phyloP scores from a whole-genome alignment of 2,888 invertebrate genomes.

The Blastobasis adustella region DNA sequence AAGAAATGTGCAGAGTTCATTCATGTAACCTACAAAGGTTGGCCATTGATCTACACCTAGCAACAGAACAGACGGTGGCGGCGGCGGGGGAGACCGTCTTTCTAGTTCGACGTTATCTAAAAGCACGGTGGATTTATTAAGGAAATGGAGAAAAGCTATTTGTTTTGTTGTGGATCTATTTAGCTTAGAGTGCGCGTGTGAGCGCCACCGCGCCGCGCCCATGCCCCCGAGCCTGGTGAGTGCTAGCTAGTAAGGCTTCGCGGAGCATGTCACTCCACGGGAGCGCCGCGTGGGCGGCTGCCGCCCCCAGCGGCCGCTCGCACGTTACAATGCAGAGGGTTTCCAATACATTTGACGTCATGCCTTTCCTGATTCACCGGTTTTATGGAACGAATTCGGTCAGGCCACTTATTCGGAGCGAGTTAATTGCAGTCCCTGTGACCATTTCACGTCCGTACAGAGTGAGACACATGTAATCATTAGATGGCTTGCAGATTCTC shows the following conservation, averaged over 20 bases:
- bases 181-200: constrained; percentile 59
- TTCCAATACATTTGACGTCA: too few species aligned
- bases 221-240: constrained; percentile 69
- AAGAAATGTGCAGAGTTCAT: constrained; percentile 61
- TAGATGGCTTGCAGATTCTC: too few species aligned
- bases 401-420: too few species aligned
- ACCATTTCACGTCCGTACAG: too few species aligned
- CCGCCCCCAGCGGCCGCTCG: too few species aligned
- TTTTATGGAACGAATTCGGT: too few species aligned
- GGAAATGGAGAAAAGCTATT: constrained; percentile 48
- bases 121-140: constrained; percentile 50
- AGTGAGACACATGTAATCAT: too few species aligned
- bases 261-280: constrained; percentile 52
- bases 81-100: constrained; percentile 44
- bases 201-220: constrained; percentile 67
- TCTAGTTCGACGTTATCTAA: constrained; percentile 34
- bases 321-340: too few species aligned
- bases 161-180: constrained; percentile 60
- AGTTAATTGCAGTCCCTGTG: too few species aligned
- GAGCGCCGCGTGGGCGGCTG: neutral
- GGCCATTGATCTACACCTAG: constrained; percentile 58
- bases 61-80: constrained; percentile 44
- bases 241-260: constrained; percentile 69
- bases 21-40: constrained; percentile 60
- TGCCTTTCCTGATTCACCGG: too few species aligned